These are phyloP conservation scores for Hydrolagus colliei DNA, from an alignment of 2,797 vertebrate species.

Conservation along the genomic window DNA sequence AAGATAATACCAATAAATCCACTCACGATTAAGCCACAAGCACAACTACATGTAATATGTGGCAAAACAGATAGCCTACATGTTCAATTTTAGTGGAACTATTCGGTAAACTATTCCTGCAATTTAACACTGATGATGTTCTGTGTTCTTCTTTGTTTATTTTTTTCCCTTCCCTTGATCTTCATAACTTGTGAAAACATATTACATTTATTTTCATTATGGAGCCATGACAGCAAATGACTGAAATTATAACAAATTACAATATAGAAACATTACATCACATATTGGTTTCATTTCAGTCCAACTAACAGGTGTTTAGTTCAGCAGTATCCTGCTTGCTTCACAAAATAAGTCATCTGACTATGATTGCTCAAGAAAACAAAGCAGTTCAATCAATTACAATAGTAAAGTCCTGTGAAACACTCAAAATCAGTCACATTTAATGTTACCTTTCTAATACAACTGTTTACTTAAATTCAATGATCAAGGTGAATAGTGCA, in stretches of 20 bases:
- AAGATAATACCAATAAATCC: not conserved
- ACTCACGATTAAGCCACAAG: not conserved
- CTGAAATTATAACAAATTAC: slow-evolving; percentile 2
- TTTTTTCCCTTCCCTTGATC: not conserved
- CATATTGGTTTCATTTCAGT: not conserved
- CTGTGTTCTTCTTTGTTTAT: not conserved
- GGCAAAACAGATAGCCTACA: not conserved
- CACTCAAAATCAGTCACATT: slow-evolving; percentile 14
- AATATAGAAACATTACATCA: not conserved
- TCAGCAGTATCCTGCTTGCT: not conserved
- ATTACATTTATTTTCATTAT: not conserved
- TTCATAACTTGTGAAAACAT: not conserved
- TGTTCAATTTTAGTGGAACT: not conserved
- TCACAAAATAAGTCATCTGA: not conserved
- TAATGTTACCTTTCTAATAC: slow-evolving; percentile 12
- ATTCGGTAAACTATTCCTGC: not conserved
- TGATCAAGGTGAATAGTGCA: no score
- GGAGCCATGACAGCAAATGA: no score
- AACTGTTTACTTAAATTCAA: not conserved
- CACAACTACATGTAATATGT: not conserved
- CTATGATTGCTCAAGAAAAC: slow-evolving; percentile 12
- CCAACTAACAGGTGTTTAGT: not conserved
- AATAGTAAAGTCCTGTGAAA: not conserved
- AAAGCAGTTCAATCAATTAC: slow-evolving; percentile 18
- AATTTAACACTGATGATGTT: no score